phyloP scores from a whole-genome alignment of 1,140 invertebrate genomes.

The Neomicropteryx cornuta region DNA sequence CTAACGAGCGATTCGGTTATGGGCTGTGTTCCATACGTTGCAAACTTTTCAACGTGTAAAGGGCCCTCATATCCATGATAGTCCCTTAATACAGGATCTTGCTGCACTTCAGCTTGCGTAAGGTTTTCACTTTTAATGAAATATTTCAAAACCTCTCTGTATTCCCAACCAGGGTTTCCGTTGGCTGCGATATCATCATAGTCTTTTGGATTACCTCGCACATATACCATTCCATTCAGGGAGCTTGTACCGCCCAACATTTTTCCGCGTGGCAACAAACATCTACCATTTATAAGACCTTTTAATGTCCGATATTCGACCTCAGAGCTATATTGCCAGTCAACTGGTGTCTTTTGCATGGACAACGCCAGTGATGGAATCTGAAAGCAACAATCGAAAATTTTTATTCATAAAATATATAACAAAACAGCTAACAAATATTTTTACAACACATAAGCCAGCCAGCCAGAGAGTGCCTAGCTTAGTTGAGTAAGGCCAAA shows the following conservation, averaged over 20 bases:
- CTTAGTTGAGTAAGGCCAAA: no score
- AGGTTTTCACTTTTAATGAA: conserved; percentile 43
- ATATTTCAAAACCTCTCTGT: conserved; percentile 30
- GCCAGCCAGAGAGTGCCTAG: no score
- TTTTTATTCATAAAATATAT: no score
- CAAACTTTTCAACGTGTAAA: conserved; percentile 17
- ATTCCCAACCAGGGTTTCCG: conserved; percentile 34
- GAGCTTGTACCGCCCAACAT: conserved; percentile 49
- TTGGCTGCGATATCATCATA: conserved; percentile 50
- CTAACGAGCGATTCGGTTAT: no score
- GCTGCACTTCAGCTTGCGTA: conserved; percentile 52
- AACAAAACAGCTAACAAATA: no score
- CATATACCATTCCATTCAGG: conserved; percentile 56
- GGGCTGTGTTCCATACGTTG: no score
- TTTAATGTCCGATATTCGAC: conserved; percentile 32
- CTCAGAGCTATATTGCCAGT: conserved; percentile 44
- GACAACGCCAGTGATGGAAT: conserved; percentile 35
- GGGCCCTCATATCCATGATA: conserved; percentile 20
- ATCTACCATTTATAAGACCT: conserved; percentile 23
- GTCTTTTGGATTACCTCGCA: conserved; percentile 50
- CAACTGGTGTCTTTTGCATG: conserved; percentile 29
- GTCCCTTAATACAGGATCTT: no score
- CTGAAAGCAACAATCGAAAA: conserved; percentile 16
- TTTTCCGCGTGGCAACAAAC: conserved; percentile 42
- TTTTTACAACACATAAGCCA: no score